Evolutionary conservation across 1,140 invertebrate genomes (phyloP), one percentile per base, ranked within the genome.

Genomic region (Penaeus vannamei): DNA sequence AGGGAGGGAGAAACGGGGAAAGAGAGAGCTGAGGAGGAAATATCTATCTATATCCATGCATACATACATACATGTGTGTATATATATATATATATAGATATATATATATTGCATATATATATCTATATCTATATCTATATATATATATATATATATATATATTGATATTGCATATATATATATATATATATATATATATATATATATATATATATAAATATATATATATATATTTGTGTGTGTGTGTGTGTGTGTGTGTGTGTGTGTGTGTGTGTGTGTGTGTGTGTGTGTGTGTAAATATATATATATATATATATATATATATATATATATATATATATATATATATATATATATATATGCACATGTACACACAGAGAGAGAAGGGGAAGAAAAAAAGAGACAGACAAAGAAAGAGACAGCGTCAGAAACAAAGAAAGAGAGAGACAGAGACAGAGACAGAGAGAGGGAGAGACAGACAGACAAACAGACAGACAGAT

Each of bases 211-310:
- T 72, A 29, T 72, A 29, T 72, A 29, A 29, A 72, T 72, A 29
- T 72, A 29, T 72, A 29, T 72, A 29, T 72, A 29, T 72, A 29
- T 76, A 32, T 76, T 2, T 76, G 32, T 76, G 10, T 76, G 32
- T 76, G 32, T 76, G 20, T 76, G 29, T 64, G 42, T 64, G 36
- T 64, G 22, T 64, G 36, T 64, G 36, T 83, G 36, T 83, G 20
- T 64, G 36, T 62, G 36, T 83, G 20, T 42, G 42, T 64, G 12
- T 64, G 66, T 83, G 22, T 84, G 66, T 84, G 66, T 64, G 66
- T 83, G 66, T 83, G 66, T 64, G 66, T 84, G 66, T 66, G 46
- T 64, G 36, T 66, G 66, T 64, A 64, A 23, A 84, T 36, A 84
- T 64, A 64, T 19, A 84, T 1, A 84, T 14, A 29, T n/a, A 53